Evolutionary conservation across 2,797 vertebrate species (phyloP), one percentile per base, ranked within the genome.

Genomic region (Pseudochirops cupreus): DNA sequence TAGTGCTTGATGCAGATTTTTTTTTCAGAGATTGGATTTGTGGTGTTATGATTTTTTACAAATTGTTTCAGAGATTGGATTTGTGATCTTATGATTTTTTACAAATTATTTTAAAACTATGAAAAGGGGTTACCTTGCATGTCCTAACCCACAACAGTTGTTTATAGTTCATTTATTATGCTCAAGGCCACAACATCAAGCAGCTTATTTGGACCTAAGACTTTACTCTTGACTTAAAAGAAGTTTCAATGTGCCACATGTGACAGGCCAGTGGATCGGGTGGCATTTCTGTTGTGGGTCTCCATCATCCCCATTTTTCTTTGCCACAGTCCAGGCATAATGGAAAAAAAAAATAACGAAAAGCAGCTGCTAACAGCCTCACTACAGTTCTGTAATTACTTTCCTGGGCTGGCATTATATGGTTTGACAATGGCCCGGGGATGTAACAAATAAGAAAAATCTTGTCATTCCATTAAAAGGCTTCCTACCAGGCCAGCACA

Each of bases 381-480:
- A 94, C 97, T 97, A 98, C 97, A 97, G 97, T 98, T 98, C 97
- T 96, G 97, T 98, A 98, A 98, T 97, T 98, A 98, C 97, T 97
- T 98, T 98, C 97, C 97, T 97, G 97, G 97, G 97, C 97, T 97
- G 97, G 97, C 97, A 97, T 98, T 98, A 98, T 98, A 97, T 97
- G 97, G 97, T 97, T 98, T 98, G 97, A 98, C 98, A 97, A 97
- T 98, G 97, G 97, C 97, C 97, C 98, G 97, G 98, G 97, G 98
- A 98, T 97, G 97, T 97, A 98, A 98, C 97, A 98, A 98, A 98
- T 98, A 98, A 97, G 97, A 98, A 98, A 98, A 98, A 98, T 96
- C 98, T 98, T 97, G 97, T 97, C 97, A 98, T 98, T 98, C 98
- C 97, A 98, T 98, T 98, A 98, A 98, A 98, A 98, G 97, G 97